Percentiles rank a stretch among this genome's conserved stretches.
phyloP scores from a whole-genome alignment of 2,113 vertebrate species.

The Brachyistius frenatus region DNA sequence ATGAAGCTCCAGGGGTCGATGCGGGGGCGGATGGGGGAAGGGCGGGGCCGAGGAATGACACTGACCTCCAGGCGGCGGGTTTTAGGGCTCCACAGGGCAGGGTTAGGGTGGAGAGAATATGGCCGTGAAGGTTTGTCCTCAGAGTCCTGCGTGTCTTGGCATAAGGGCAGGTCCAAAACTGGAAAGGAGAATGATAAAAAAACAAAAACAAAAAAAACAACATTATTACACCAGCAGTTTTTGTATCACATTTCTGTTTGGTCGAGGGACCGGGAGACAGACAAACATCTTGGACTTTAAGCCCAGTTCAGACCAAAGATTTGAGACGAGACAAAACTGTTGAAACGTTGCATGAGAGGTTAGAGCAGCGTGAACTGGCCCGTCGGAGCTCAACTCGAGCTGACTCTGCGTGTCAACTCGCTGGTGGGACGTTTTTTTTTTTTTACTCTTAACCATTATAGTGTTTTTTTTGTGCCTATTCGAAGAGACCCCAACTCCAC shows the following conservation, averaged over 20 bases:
- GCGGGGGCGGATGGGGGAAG: conserved; percentile 88
- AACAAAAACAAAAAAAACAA: conserved; percentile 18
- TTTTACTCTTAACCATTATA: too few species aligned
- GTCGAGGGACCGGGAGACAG: background rate
- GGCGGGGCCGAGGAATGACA: conserved; percentile 89
- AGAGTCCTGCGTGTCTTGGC: conserved; percentile 79
- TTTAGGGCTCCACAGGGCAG: conserved; percentile 85
- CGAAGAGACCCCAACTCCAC: too few species aligned
- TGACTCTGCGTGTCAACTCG: too few species aligned
- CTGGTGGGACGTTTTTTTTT: too few species aligned
- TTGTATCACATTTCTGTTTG: background rate
- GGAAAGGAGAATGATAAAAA: conserved; percentile 17
- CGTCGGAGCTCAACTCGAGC: too few species aligned
- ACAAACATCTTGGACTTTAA: too few species aligned
- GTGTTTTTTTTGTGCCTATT: too few species aligned
- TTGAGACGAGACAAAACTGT: too few species aligned
- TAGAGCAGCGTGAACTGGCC: too few species aligned
- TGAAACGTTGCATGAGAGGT: too few species aligned
- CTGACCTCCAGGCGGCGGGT: conserved; percentile 84
- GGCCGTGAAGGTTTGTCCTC: conserved; percentile 69
- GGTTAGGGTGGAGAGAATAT: conserved; percentile 79
- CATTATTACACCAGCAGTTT: background rate
- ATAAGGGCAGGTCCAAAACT: conserved; percentile 80
- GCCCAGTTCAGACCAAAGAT: too few species aligned
- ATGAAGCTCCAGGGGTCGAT: conserved; percentile 94